Conservation (phyloP, 1,140 invertebrate species). For the Neodiprion lecontei region DNA sequence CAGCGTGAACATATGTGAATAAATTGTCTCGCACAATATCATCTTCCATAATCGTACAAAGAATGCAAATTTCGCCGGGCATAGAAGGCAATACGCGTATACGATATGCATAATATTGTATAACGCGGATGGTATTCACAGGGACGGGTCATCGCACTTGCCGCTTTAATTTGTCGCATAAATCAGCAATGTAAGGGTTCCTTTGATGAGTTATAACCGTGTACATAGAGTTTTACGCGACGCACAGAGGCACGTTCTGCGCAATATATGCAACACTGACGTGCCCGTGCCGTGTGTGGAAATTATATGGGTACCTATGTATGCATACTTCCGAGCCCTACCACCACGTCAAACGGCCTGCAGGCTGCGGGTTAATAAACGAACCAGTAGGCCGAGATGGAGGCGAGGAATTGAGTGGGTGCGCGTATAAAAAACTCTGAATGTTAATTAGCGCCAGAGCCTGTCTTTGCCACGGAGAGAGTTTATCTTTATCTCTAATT, state of each 20-base stretch:
- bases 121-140: too few relatives aligned
- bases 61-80: too few relatives aligned
- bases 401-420: too few relatives aligned
- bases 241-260: background rate
- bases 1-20: too few relatives aligned
- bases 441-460: background rate
- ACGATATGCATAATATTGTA: too few relatives aligned
- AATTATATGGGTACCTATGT: background rate
- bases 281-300: background rate
- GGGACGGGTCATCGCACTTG: too few relatives aligned
- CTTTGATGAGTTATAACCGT: too few relatives aligned
- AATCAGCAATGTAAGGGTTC: background rate
- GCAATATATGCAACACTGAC: background rate
- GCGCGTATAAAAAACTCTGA: background rate
- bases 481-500: background rate
- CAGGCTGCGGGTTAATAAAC: background rate
- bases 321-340: background rate
- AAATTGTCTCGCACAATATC: too few relatives aligned
- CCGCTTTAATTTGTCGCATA: background rate
- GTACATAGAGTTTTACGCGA: background rate
- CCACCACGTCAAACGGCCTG: background rate
- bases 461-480: background rate
- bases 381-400: background rate
- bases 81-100: too few relatives aligned
- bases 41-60: too few relatives aligned